A percentile compares a stretch with the other conserved stretches of the same genome.
These are phyloP conservation scores for Eucriotettix oculatus DNA, from an alignment of 2,888 invertebrate species.

Conservation along the genomic window DNA sequence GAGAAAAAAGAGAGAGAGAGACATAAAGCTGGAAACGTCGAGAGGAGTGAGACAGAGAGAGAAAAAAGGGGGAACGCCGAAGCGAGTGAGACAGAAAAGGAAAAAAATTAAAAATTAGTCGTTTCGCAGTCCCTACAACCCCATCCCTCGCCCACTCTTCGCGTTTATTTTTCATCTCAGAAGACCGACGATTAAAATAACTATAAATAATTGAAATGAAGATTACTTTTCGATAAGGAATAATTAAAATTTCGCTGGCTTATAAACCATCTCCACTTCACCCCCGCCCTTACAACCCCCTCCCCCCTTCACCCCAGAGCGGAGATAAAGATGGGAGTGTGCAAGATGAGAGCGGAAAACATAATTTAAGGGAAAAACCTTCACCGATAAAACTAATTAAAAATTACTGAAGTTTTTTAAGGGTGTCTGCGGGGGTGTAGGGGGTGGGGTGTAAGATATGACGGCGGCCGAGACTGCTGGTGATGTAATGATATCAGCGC, in stretches of 20 bases:
- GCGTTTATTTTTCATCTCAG: not conserved
- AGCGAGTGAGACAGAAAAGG: not conserved
- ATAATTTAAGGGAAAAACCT: constrained; percentile 21
- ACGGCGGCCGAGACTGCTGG: not conserved
- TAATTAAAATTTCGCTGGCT: constrained; percentile 31
- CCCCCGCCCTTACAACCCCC: not conserved
- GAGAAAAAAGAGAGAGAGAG: not conserved
- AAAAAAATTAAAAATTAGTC: not conserved
- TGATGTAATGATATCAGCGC: constrained; percentile 8
- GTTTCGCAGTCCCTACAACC: not conserved
- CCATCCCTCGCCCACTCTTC: not conserved
- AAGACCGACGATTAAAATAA: constrained; percentile 12
- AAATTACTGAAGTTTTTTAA: constrained; percentile 19
- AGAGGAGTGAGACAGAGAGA: not conserved
- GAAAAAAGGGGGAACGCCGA: not conserved
- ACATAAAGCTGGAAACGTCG: not conserved
- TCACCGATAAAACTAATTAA: constrained; percentile 28
- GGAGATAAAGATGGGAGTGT: constrained; percentile 22
- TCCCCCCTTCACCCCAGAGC: constrained; percentile 2
- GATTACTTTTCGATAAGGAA: constrained; percentile 31
- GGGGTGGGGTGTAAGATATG: not conserved
- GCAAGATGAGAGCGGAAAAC: constrained; percentile 15
- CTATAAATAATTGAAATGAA: constrained; percentile 17
- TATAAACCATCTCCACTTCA: constrained; percentile 16
- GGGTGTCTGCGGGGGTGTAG: not conserved